Conservation (phyloP, 1,140 invertebrate species). For the Coptotermes formosanus region DNA sequence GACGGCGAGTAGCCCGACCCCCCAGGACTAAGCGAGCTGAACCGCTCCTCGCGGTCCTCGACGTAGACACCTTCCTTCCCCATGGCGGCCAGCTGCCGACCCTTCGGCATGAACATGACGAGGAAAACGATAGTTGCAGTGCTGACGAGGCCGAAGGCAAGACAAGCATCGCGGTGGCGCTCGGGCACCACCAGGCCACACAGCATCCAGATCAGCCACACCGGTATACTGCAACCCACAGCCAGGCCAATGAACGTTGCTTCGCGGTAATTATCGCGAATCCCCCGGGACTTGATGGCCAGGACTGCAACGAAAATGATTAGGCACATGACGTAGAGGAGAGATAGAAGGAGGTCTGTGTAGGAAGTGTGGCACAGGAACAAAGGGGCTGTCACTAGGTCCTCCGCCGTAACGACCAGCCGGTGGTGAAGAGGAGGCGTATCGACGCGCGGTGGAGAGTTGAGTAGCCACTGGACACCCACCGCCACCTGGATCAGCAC, state of each 20-base stretch:
- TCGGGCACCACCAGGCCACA: conserved; percentile 73
- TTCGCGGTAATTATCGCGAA: conserved; percentile 91
- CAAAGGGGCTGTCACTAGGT: conserved; percentile 46
- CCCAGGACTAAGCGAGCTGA: conserved; percentile 71
- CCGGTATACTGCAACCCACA: conserved; percentile 75
- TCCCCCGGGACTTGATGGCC: conserved; percentile 78
- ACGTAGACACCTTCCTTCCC: conserved; percentile 77
- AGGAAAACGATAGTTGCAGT: conserved; percentile 82
- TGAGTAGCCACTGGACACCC: conserved; percentile 80
- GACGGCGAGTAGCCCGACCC: conserved; percentile 83
- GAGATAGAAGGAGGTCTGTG: conserved; percentile 70
- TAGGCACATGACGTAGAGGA: conserved; percentile 80
- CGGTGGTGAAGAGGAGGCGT: conserved; percentile 36
- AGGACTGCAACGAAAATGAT: conserved; percentile 80
- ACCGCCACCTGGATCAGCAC: conserved; percentile 87
- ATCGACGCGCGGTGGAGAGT: conserved; percentile 57
- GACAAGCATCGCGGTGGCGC: conserved; percentile 77
- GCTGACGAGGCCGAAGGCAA: conserved; percentile 81
- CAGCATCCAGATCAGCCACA: conserved; percentile 83
- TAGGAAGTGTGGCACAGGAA: conserved; percentile 61
- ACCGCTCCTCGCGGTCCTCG: conserved; percentile 72
- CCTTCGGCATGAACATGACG: conserved; percentile 92
- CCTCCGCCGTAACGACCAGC: conserved; percentile 46
- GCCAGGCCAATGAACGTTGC: conserved; percentile 85
- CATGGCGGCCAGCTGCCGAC: conserved; percentile 84